A percentile compares a stretch with the other conserved stretches of the same genome.
Evolutionary conservation across 2,888 invertebrate species (phyloP).

Genomic region (Cryptocephalus moraei): DNA sequence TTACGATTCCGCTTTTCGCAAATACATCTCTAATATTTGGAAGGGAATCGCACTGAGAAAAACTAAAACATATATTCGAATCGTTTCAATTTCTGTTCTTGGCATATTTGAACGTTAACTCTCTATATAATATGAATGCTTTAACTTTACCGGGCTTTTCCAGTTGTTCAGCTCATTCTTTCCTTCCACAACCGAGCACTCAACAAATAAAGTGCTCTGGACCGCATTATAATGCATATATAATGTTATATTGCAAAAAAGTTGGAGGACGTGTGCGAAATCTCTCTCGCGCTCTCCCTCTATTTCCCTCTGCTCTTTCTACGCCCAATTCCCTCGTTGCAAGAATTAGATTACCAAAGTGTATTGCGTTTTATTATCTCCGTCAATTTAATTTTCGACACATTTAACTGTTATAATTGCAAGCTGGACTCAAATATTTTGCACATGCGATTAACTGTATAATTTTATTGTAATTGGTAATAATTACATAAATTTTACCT

Average conservation of each 20-base stretch:
- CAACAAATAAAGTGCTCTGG: constrained; percentile 24
- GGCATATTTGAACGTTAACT: constrained; percentile 41
- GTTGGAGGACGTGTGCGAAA: constrained; percentile 23
- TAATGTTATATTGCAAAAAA: constrained; percentile 40
- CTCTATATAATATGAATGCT: constrained; percentile 41
- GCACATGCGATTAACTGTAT: too few relatives aligned
- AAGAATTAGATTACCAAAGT: too few relatives aligned
- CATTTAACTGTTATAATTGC: too few relatives aligned
- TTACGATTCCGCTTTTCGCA: constrained; percentile 7
- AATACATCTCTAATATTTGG: constrained; percentile 21
- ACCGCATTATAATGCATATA: constrained; percentile 40
- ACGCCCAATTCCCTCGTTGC: too few relatives aligned
- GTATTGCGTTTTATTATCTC: too few relatives aligned
- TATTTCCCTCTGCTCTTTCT: not conserved
- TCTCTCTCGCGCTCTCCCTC: not conserved
- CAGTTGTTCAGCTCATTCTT: constrained; percentile 31
- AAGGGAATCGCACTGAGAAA: constrained; percentile 26
- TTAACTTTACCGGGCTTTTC: constrained; percentile 35
- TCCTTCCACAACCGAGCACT: constrained; percentile 20
- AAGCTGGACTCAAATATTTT: too few relatives aligned
- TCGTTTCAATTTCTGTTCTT: constrained; percentile 41
- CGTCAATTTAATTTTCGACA: too few relatives aligned
- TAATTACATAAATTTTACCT: too few relatives aligned
- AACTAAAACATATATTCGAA: constrained; percentile 38
- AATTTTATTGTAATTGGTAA: too few relatives aligned